Evolutionary conservation across 2,888 invertebrate genomes (phyloP), one percentile per base, ranked within the genome.

Genomic region (Cylloceria caligata): DNA sequence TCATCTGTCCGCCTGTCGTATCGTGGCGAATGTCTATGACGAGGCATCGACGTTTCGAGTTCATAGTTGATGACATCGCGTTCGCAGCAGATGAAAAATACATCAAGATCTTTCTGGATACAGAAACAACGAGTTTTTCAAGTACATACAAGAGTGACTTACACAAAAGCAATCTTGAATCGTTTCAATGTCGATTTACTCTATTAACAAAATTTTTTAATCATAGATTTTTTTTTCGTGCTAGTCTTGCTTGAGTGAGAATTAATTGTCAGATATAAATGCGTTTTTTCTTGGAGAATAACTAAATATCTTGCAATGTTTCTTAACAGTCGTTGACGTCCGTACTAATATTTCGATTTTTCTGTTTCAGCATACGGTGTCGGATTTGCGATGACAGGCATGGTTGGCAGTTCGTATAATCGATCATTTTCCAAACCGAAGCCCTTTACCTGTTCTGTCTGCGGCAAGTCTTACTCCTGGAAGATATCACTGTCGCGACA

Each of bases 381-480:
- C 11, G 64, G 68, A 57, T 64, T 27, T 27, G 67, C 30, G 34
- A 62, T 62, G 30, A 55, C 60, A 7, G 68, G 62, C 16, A 36
- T 49, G 19, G 49, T 16, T 11, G 67, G 36, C 49, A 27, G 62
- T 16, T 27, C 60, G n/a, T 45, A 27, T 16, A 16, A 13, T 30
- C 9, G n/a, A 13, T 21, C 52, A 11, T 55, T 30, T 39, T 36
- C 49, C 9, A 27, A 55, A 3, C 42, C 69, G 19, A 71, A 78
- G 34, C 69, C 76, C 6, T 81, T 75, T 60, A 34, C 27, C 36
- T 80, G 83, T 49, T 69, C 65, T 13, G 62, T 62, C 1, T 97
- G 97, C 93, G 96, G 96, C 86, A 97, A 97, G 94, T 95, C 96
- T 88, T 97, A 97, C 94, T 92, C 92, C 11, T 92, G 94, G 89